A percentile compares a stretch with the other conserved stretches of the same genome.
phyloP scores from a whole-genome alignment of 2,888 invertebrate species.

The Limnephilus rhombicus region DNA sequence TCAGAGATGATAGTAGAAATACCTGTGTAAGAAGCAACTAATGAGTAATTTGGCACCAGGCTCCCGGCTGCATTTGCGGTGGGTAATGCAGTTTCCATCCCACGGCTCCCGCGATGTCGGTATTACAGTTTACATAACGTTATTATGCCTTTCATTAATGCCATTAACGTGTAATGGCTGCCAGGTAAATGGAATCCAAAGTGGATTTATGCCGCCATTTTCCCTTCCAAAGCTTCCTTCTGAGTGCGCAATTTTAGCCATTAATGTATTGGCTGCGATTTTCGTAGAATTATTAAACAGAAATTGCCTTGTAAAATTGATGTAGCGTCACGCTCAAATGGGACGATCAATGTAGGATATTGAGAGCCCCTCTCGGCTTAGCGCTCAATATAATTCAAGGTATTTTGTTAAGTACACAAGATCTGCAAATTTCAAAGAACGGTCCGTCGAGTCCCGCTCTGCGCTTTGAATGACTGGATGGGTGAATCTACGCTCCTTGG shows the following conservation, averaged over 20 bases:
- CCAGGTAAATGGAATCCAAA: constrained; percentile 44
- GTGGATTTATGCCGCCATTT: constrained; percentile 38
- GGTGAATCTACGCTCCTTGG: neutral
- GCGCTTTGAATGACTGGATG: neutral
- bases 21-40: neutral
- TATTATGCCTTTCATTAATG: constrained; percentile 50
- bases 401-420: neutral
- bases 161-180: constrained; percentile 49
- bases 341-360: neutral
- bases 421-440: neutral
- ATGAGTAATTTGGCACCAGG: neutral
- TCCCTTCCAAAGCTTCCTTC: constrained; percentile 8
- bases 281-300: neutral
- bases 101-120: neutral
- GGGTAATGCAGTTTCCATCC: constrained; percentile 31
- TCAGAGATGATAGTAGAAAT: neutral
- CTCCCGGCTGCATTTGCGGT: constrained; percentile 21
- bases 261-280: constrained; percentile 9
- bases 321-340: neutral
- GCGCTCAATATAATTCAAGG: neutral
- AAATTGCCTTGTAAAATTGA: constrained; percentile 32
- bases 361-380: neutral
- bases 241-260: constrained; percentile 34
- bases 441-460: neutral
- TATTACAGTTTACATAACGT: constrained; percentile 42